Conservation (phyloP, 1,140 invertebrate genomes). For the Drosophila nigromelanica region DNA sequence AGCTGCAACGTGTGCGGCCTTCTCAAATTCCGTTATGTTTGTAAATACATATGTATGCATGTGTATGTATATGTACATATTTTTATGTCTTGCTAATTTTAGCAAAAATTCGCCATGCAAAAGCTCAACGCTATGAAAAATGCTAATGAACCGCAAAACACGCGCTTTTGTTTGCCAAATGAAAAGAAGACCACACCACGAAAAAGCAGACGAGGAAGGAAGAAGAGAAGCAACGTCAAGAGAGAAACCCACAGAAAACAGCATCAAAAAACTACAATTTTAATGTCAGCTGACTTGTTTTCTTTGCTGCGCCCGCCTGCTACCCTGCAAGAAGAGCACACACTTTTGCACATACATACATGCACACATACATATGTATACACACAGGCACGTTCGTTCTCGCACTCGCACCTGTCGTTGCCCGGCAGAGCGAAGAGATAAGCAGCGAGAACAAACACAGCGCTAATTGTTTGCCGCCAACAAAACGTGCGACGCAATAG, state of each 20-base stretch:
- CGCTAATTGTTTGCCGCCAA: conserved; percentile 53
- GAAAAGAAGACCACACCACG: neutral
- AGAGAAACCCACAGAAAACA: neutral
- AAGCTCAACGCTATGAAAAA: conserved; percentile 46
- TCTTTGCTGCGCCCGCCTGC: conserved; percentile 6
- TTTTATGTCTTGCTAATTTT: conserved; percentile 57
- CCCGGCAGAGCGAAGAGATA: conserved; percentile 22
- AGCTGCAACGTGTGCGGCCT: conserved; percentile 56
- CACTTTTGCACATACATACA: conserved; percentile 5
- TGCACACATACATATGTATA: neutral
- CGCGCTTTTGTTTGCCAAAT: conserved; percentile 32
- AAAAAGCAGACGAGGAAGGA: conserved; percentile 11
- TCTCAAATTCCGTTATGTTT: conserved; percentile 70
- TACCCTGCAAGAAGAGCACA: conserved; percentile 21
- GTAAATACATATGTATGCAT: conserved; percentile 6
- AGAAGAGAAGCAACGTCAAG: neutral
- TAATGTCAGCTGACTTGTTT: conserved; percentile 71
- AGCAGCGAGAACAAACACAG: conserved; percentile 42
- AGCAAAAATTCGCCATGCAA: conserved; percentile 51
- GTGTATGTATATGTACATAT: neutral
- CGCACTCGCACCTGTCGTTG: conserved; percentile 37
- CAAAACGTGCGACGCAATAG: conserved; percentile 59
- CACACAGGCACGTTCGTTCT: neutral
- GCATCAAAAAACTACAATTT: conserved; percentile 46
- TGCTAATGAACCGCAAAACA: conserved; percentile 49